Evolutionary conservation across 2,113 vertebrate species (phyloP).

Genomic region (Hassar affinis): DNA sequence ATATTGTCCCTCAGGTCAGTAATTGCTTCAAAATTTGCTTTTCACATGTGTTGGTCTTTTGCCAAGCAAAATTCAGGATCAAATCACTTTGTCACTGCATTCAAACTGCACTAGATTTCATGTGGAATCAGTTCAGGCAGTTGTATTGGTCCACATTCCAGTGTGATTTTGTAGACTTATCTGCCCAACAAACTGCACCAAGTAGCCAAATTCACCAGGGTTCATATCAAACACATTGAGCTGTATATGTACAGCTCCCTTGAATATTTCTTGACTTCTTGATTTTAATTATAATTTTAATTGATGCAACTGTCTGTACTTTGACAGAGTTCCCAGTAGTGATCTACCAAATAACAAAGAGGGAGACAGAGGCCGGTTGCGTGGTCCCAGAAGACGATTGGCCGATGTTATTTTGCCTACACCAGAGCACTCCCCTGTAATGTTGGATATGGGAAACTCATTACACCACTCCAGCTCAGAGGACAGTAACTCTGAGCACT

Average conservation of each 20-base stretch:
- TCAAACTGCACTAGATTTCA: background rate
- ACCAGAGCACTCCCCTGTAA: conserved; percentile 62
- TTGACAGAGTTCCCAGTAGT: conserved; percentile 68
- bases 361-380: conserved; percentile 69
- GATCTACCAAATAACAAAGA: conserved; percentile 60
- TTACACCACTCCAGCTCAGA: conserved; percentile 72
- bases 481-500: conserved; percentile 80
- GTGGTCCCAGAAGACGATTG: conserved; percentile 73
- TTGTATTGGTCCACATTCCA: background rate
- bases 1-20: conserved; percentile 77
- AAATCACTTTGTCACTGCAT: background rate
- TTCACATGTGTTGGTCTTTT: background rate
- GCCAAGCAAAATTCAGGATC: background rate
- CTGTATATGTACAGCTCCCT: background rate
- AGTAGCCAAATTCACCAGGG: background rate
- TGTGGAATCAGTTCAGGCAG: background rate
- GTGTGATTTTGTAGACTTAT: background rate
- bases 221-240: background rate
- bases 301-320: conserved; percentile 22
- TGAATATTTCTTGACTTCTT: background rate
- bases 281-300: background rate
- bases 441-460: conserved; percentile 48
- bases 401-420: conserved; percentile 70
- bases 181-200: background rate
- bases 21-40: background rate